These are phyloP conservation scores for Anthopleura xanthogrammica DNA, from an alignment of 92 coral and sea anemone genomes.

Conservation along the genomic window DNA sequence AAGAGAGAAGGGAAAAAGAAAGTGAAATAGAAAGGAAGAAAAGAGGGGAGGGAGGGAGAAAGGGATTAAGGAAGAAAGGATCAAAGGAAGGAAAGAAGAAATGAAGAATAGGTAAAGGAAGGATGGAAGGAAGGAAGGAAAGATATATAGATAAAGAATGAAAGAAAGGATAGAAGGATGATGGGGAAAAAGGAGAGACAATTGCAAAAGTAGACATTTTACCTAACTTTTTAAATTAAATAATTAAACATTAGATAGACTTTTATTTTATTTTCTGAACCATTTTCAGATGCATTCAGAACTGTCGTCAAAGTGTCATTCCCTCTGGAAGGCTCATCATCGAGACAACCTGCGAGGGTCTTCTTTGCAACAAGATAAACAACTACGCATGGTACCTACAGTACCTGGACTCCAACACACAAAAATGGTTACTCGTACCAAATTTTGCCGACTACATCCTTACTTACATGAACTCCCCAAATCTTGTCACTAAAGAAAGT, in stretches of 20 bases:
- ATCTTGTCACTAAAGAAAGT: slow-evolving; percentile 59
- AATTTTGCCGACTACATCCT: slow-evolving; percentile 53
- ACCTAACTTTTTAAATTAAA: too few species aligned
- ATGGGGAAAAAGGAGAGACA: too few species aligned
- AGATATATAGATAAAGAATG: too few species aligned
- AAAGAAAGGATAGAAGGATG: too few species aligned
- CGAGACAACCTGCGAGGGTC: slow-evolving; percentile 59
- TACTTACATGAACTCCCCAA: slow-evolving; percentile 76
- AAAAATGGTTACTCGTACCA: slow-evolving; percentile 43
- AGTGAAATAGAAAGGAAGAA: not conserved
- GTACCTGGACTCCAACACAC: slow-evolving; percentile 18
- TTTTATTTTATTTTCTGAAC: not conserved
- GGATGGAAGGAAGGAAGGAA: not conserved
- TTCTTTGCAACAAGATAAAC: slow-evolving; percentile 46
- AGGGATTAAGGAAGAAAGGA: not conserved
- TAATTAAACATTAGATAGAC: not conserved
- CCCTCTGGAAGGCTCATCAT: slow-evolving; percentile 64
- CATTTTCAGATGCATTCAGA: slow-evolving; percentile 60
- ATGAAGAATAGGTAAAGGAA: not conserved
- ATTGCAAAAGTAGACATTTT: too few species aligned
- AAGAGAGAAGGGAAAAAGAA: not conserved
- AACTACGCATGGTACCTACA: slow-evolving; percentile 54
- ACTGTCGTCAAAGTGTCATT: slow-evolving; percentile 62
- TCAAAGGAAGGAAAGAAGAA: not conserved
- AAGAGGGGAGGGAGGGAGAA: not conserved